Evolutionary conservation across 2,113 vertebrate species (phyloP), one percentile per base, ranked within the genome.

Genomic region (Neoarius graeffei): DNA sequence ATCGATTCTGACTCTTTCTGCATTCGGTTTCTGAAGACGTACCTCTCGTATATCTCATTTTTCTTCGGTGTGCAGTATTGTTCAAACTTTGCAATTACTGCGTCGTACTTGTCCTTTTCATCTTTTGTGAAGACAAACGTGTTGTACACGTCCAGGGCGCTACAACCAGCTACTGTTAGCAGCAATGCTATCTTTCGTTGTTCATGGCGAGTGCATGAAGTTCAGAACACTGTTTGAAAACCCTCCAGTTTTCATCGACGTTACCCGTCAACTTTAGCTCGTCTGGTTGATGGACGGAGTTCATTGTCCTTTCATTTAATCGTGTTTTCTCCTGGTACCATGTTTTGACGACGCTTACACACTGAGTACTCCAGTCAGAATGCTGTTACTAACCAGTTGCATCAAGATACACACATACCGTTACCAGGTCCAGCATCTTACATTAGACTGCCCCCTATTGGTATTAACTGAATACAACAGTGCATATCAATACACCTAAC

Each of bases 1-100:
- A 89, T 86, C 0, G 60, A 83, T 66, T 83, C 81, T 50, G 81
- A 83, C 81, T 66, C 81, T 66, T 83, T 83, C 60, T 83, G 81
- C 1, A 66, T 20, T 15, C 60, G 19, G 5, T 83, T 83, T 30
- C 81, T 83, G 59, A 83, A 83, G 7, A 83, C 35, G 5, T 66
- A 83, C 59, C 81, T 66, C 5, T 83, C 81, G 4, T 52, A 66
- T 0, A 10, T 83, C 10, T 83, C 60, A n/a, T 83, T 66, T 48
- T 64, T 83, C 20, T 60, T 66, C 52, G 5, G 59, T 60, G 59
- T 59, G 57, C 57, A 59, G 15, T 60, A 60, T 23, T 60, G 59
- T 19, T 60, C 19, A 20, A 60, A 60, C 7, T 60, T 60, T 7
- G 20, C 19, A 2, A 59, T 59, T 3, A 59, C 15, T 4, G 15